Conservation (phyloP, 1,140 invertebrate genomes). For the Elymnias hypermnestra region DNA sequence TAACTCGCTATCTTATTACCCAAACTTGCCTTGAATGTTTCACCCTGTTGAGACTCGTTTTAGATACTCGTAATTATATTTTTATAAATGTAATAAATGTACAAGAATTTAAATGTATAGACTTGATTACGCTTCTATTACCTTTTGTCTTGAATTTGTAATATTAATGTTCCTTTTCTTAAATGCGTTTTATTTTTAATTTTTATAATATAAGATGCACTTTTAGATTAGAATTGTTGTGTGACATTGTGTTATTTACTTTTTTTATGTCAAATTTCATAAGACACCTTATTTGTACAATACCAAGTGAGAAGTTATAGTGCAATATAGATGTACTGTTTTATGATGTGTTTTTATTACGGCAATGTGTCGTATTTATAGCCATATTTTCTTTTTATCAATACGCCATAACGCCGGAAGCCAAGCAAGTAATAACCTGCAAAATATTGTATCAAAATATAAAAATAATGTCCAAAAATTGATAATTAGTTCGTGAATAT, state of each 20-base stretch:
- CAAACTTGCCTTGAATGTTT: too few species aligned
- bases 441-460: too few species aligned
- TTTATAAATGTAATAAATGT: conserved; percentile 23
- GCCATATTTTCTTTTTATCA: too few species aligned
- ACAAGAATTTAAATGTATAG: conserved; percentile 10
- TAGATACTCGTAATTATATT: conserved; percentile 20
- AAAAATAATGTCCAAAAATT: too few species aligned
- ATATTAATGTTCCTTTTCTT: conserved; percentile 10
- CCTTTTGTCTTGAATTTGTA: conserved; percentile 6
- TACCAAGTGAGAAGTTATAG: conserved; percentile 71
- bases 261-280: conserved; percentile 25
- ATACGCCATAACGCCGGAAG: too few species aligned
- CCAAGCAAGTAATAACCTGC: too few species aligned
- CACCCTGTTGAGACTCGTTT: too few species aligned
- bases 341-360: conserved; percentile 45
- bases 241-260: conserved; percentile 31
- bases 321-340: conserved; percentile 74
- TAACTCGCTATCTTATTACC: too few species aligned
- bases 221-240: conserved; percentile 32
- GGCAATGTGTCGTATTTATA: too few species aligned
- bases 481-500: too few species aligned
- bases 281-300: conserved; percentile 51
- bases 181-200: conserved; percentile 2
- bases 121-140: conserved; percentile 10
- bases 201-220: conserved; percentile 19